Evolutionary conservation across 2,888 invertebrate genomes (phyloP).

Genomic region (Hypena proboscidalis): DNA sequence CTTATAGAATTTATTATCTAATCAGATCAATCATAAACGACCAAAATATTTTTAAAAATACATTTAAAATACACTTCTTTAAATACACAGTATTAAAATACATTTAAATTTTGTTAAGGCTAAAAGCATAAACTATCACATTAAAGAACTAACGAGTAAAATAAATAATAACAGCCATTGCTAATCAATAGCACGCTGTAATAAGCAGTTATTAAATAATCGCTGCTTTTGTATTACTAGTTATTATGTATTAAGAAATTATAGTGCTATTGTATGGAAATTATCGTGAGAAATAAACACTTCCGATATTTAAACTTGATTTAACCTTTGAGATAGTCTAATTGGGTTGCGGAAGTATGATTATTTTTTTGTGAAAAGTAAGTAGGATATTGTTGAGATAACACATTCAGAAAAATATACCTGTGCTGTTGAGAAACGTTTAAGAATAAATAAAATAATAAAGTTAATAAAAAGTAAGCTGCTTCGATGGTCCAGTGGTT

Average conservation of each 20-base stretch:
- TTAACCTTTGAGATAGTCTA: neutral
- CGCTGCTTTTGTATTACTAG: constrained; percentile 13
- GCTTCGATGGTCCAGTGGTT: too few relatives aligned
- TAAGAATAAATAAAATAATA: too few relatives aligned
- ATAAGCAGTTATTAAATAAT: constrained; percentile 34
- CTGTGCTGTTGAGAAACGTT: too few relatives aligned
- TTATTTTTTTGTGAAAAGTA: neutral
- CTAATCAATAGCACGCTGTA: constrained; percentile 33
- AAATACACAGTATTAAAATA: too few relatives aligned
- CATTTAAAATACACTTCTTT: too few relatives aligned
- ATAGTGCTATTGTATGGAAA: constrained; percentile 4
- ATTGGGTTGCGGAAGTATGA: neutral
- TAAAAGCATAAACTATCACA: neutral
- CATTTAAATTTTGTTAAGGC: too few relatives aligned
- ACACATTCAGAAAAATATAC: too few relatives aligned
- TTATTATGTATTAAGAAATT: constrained; percentile 23
- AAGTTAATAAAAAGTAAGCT: too few relatives aligned
- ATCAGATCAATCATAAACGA: too few relatives aligned
- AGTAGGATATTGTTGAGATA: too few relatives aligned
- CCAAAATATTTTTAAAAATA: too few relatives aligned
- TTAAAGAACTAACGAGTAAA: neutral
- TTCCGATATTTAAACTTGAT: neutral
- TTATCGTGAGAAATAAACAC: constrained; percentile 1
- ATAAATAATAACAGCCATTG: constrained; percentile 5
- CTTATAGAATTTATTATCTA: too few relatives aligned